Evolutionary conservation across 2,888 invertebrate species (phyloP), one percentile per base, ranked within the genome.

Genomic region (Noctua janthe): DNA sequence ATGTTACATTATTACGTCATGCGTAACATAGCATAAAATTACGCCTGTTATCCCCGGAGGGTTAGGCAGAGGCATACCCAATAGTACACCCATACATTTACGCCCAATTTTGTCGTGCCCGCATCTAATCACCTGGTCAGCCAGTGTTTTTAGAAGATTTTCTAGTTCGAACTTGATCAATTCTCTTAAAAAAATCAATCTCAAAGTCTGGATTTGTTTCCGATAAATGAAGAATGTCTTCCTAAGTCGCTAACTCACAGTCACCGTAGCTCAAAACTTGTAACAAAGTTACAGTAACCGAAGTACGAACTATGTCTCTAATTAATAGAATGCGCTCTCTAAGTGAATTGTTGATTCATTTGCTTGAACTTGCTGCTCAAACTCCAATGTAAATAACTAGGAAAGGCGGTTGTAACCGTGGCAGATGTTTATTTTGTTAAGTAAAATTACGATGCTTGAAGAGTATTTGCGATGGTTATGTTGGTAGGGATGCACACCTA

Each of bases 301-400:
- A 77, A 87, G 82, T 78, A 88, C 67, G 85, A 80, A 83, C 82
- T 83, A 87, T 85, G 83, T 86, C 84, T 87, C 83, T 91, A 91
- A 91, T 91, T 90, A 91, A 90, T 85, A 83, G 76, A 87, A 90
- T 84, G 88, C 75, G 72, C 71, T 59, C 72, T 85, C 74, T 78
- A 84, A 86, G 86, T 85, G 87, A 86, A 87, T 87, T 88, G 89
- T 90, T 90, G 88, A 89, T 89, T 88, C 84, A 80, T 84, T 85
- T 76, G 78, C 79, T 72, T 79, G 64, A 74, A 79, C 72, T 80
- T 73, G 62, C 64, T 62, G 84, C 69, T 39, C 69, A 64, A 70
- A 78, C 54, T 78, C 3, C 7, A 29, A 70, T 84, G 62, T 84
- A 81, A 62, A 84, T 83, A 84, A 78, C 81, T 81, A 4, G 29